Conservation (phyloP, 2,888 invertebrate genomes). For the Brachypterus glaber region DNA sequence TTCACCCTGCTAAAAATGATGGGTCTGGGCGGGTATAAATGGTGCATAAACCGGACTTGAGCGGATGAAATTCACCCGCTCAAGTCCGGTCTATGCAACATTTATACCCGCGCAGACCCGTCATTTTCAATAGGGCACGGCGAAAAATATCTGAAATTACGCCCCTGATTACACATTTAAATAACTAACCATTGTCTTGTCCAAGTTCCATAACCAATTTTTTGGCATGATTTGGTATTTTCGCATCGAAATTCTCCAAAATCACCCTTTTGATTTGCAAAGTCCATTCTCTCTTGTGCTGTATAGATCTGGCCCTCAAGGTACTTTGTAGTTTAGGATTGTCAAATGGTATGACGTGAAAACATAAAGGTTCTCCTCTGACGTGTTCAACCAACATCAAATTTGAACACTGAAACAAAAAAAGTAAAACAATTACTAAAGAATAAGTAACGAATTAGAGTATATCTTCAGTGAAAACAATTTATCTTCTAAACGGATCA, state of each 20-base stretch:
- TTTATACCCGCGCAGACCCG: no score
- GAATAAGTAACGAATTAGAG: no score
- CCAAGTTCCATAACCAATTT: slow-evolving; percentile 85
- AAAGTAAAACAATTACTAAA: slow-evolving; percentile 12
- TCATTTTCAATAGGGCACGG: no score
- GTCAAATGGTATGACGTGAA: slow-evolving; percentile 94
- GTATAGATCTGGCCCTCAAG: slow-evolving; percentile 68
- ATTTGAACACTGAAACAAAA: slow-evolving; percentile 75
- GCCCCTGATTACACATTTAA: no score
- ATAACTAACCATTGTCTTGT: slow-evolving; percentile 46
- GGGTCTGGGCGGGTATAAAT: no score
- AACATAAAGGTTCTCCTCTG: slow-evolving; percentile 86
- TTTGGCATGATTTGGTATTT: slow-evolving; percentile 89
- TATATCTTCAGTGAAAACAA: no score
- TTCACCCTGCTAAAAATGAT: no score
- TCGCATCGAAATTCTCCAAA: slow-evolving; percentile 85
- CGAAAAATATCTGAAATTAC: no score
- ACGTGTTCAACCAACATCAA: slow-evolving; percentile 95
- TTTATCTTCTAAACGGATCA: no score
- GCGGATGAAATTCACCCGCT: no score
- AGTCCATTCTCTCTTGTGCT: slow-evolving; percentile 82
- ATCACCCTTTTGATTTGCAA: slow-evolving; percentile 77
- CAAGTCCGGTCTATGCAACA: no score
- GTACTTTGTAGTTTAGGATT: slow-evolving; percentile 88
- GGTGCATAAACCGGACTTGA: no score